Conservation (phyloP, 2,888 invertebrate species). For the Hermaeophaga mercurialis region DNA sequence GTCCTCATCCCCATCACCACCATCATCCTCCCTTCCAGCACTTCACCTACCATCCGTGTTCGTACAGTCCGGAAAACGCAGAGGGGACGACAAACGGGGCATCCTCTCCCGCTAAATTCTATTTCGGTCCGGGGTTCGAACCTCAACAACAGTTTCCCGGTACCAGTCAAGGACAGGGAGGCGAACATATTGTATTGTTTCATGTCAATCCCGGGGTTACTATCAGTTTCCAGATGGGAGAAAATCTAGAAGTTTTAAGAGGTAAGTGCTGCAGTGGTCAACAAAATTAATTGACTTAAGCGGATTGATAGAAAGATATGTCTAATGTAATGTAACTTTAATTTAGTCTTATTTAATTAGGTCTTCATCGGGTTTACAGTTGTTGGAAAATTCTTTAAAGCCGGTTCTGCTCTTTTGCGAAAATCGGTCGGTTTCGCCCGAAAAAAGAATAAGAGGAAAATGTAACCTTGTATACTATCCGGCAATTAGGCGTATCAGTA, state of each 20-base stretch:
- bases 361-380: too few species aligned
- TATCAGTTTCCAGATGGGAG: slow-evolving; percentile 75
- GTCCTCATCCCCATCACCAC: slow-evolving; percentile 58
- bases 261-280: too few species aligned
- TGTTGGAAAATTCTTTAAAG: background rate
- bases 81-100: slow-evolving; percentile 47
- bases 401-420: background rate
- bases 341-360: too few species aligned
- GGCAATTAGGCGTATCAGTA: too few species aligned
- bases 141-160: slow-evolving; percentile 56
- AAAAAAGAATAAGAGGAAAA: slow-evolving; percentile 22
- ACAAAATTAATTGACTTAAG: too few species aligned
- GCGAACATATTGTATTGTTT: slow-evolving; percentile 72
- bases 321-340: too few species aligned
- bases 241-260: slow-evolving; percentile 75
- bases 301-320: too few species aligned
- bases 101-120: slow-evolving; percentile 62
- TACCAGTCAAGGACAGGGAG: slow-evolving; percentile 47
- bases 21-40: slow-evolving; percentile 58
- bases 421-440: background rate
- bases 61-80: slow-evolving; percentile 61
- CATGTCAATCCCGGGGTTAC: slow-evolving; percentile 80
- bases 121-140: slow-evolving; percentile 66
- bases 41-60: slow-evolving; percentile 56
- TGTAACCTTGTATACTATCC: slow-evolving; percentile 15